Conservation (phyloP, 2,888 invertebrate species). For the Megaustenia siamemsis region DNA sequence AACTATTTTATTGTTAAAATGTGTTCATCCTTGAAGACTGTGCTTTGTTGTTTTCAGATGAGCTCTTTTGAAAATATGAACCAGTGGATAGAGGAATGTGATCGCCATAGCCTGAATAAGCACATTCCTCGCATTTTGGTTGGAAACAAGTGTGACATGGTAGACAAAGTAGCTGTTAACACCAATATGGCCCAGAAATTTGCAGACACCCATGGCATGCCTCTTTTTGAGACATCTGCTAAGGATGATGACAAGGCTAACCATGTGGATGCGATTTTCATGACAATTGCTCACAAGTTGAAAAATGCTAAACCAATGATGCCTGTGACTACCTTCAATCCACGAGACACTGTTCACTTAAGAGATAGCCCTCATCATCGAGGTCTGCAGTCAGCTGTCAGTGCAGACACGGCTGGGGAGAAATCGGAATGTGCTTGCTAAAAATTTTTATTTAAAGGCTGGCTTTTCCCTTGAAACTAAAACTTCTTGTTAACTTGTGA, state of each 20-base stretch:
- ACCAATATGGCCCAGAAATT: constrained; percentile 87
- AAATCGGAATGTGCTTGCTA: constrained; percentile 71
- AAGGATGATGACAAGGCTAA: constrained; percentile 87
- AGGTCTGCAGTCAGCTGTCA: constrained; percentile 65
- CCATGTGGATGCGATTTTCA: constrained; percentile 90
- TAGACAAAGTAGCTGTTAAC: constrained; percentile 83
- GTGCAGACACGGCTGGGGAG: constrained; percentile 57
- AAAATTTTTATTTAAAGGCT: not conserved
- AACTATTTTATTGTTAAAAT: not conserved
- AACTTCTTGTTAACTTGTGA: not conserved
- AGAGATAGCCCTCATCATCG: constrained; percentile 65
- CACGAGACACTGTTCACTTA: constrained; percentile 64
- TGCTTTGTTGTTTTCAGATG: constrained; percentile 35
- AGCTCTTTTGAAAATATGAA: constrained; percentile 85
- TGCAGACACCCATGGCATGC: constrained; percentile 83
- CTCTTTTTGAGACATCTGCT: constrained; percentile 91
- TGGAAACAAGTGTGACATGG: constrained; percentile 89
- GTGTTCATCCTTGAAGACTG: not conserved
- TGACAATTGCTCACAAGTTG: constrained; percentile 90
- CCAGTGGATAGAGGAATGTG: constrained; percentile 89
- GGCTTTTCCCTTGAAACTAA: not conserved
- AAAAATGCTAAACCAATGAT: constrained; percentile 85
- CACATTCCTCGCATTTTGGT: constrained; percentile 87
- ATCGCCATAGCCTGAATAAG: constrained; percentile 84
- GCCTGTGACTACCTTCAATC: constrained; percentile 71